phyloP scores from a whole-genome alignment of 2,888 invertebrate genomes.

The Limnephilus rhombicus region DNA sequence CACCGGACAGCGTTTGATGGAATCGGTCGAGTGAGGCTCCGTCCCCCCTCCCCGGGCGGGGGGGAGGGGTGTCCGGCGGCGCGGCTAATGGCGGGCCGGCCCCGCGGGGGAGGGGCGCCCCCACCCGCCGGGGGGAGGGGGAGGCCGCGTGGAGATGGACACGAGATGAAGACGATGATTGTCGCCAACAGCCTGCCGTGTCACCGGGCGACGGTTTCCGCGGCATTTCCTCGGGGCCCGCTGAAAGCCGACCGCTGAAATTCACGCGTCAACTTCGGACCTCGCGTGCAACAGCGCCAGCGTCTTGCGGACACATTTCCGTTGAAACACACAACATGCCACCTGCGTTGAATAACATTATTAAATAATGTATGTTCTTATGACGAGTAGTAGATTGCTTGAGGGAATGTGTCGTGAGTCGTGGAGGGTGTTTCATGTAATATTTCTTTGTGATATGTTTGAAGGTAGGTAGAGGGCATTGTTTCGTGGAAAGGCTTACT shows the following conservation, averaged over 20 bases:
- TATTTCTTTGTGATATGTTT: not conserved
- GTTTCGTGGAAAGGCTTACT: not conserved
- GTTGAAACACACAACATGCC: not conserved
- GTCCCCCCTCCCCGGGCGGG: conserved; percentile 56
- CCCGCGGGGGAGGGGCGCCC: conserved; percentile 62
- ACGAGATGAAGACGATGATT: conserved; percentile 13
- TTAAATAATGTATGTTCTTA: conserved; percentile 1
- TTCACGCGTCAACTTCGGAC: not conserved
- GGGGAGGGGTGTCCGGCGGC: conserved; percentile 63
- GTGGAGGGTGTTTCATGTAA: not conserved
- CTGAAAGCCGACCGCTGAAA: not conserved
- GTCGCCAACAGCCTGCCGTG: conserved; percentile 13
- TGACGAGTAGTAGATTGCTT: not conserved
- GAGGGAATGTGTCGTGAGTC: not conserved
- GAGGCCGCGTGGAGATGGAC: conserved; percentile 58
- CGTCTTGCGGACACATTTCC: not conserved
- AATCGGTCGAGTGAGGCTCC: conserved; percentile 35
- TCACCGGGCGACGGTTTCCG: conserved; percentile 1
- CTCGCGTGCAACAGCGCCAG: not conserved
- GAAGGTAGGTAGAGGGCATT: not conserved
- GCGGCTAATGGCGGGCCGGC: conserved; percentile 65
- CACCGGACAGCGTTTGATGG: conserved; percentile 61
- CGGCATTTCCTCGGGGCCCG: not conserved
- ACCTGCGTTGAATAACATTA: not conserved
- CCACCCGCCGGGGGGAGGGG: conserved; percentile 43